Conservation (phyloP, 1,140 invertebrate species). For the Drosophila ogumai region DNA sequence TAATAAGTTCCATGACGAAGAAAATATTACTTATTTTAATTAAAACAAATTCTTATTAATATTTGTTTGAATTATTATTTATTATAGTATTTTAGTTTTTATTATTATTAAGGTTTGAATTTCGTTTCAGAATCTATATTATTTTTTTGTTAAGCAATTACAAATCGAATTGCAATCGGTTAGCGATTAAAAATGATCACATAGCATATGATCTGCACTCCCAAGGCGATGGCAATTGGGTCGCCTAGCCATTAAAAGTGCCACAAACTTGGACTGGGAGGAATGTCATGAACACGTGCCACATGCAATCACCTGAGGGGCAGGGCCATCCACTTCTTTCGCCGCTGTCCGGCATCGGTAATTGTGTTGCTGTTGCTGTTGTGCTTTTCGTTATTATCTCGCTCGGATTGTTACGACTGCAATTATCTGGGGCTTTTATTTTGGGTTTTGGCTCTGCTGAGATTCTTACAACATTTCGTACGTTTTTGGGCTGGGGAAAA, state of each 20-base stretch:
- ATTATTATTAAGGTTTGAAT: too few species aligned
- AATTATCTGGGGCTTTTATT: conserved; percentile 44
- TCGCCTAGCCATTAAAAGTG: conserved; percentile 27
- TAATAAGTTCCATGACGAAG: neutral
- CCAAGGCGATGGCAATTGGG: conserved; percentile 26
- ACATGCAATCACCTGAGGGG: conserved; percentile 41
- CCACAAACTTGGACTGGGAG: conserved; percentile 39
- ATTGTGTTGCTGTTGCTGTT: conserved; percentile 27
- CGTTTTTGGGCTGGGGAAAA: conserved; percentile 3
- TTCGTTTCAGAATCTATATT: neutral
- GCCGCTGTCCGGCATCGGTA: conserved; percentile 19
- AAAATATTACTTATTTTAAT: neutral
- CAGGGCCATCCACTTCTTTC: conserved; percentile 58
- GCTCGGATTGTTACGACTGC: conserved; percentile 30
- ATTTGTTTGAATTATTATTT: neutral
- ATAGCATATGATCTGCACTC: conserved; percentile 17
- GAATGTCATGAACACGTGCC: conserved; percentile 72
- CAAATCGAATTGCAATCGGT: neutral
- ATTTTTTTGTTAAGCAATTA: neutral
- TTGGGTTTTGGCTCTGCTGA: conserved; percentile 3
- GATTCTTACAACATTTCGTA: conserved; percentile 68
- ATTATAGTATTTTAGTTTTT: too few species aligned
- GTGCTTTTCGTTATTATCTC: conserved; percentile 24
- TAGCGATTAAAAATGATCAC: conserved; percentile 14
- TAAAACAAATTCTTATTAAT: neutral